Base-by-base conservation (phyloP, 2,797 vertebrate genomes). In the Manis javanica region DNA sequence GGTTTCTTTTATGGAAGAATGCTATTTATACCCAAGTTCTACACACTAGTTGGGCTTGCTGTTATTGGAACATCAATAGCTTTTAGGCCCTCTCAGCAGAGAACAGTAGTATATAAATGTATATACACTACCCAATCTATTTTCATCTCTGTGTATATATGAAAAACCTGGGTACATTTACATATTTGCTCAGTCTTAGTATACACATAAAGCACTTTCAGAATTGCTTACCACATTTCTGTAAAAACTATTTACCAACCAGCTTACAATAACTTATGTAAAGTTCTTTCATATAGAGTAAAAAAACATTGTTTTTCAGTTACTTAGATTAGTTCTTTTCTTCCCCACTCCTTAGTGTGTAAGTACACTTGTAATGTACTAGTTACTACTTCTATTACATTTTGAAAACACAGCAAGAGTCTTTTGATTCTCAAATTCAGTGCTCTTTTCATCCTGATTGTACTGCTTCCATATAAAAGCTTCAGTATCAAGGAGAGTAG, bases 11-110 rank as follows among this genome's bases (percentile, higher is more conserved):
- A 61, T 42, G 42, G 51, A 29, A 85, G 12, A 69, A 53, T 2
- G 2, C 19, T 59, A 29, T 39, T 26, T 21, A 69, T 63, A 61
- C 69, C 29, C 81, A 53, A 85, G 15, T 57, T 78, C 71, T 34
- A 90, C 53, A 71, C 11, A n/a, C n/a, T 71, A 53, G 21, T 49
- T 94, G 61, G 42, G 34, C 9, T 71, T 29, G 85, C 5, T 74
- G 49, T 37, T 74, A 34, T 46, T 46, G 55, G 16, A 71, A 18
- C 46, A 66, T 34, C 57, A 57, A 34, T 75, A 39, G 34, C 12
- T 79, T 87, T 93, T 46, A 87, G 84, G 34, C 7, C 24, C 12
- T 61, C n/a, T 92, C n/a, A 82, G 39, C n/a, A 81, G n/a, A 87
- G n/a, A 86, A 53, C 46, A 86, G 63, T 7, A 71, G 34, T 37